Base-by-base conservation (phyloP, 2,888 invertebrate genomes). In the Amiota communis region DNA sequence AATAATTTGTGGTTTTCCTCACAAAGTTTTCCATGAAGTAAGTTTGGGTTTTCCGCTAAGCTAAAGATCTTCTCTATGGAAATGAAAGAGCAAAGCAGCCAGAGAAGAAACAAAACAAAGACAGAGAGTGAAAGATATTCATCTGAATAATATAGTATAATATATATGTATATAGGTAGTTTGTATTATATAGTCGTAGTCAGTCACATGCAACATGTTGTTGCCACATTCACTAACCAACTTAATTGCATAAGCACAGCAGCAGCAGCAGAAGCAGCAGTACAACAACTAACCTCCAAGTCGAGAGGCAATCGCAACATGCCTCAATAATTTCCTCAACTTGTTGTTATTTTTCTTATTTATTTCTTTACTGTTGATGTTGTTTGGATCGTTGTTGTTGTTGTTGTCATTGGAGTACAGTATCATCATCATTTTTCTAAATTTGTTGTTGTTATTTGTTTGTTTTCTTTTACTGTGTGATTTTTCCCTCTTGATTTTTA, bases 221-320 rank as follows among this genome's bases (percentile, higher is more conserved):
- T 77, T 83, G 79, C 82, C 79, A 78, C 83, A 83, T 77, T 77
- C 75, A 75, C 74, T 76, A 80, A 71, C 77, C 78, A 77, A 75
- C 72, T 74, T 83, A 86, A 86, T 83, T 83, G 79, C 86, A 83
- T 85, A 85, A 83, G 81, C 77, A 70, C 13, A n/a, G 23, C 1
- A 36, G n/a, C 48, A 48, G 51, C 64, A 46, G n/a, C 64, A 23
- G 12, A 0, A 23, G 53, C 15, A 53, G 15, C 71, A 63, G 23
- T 46, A n/a, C 17, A 57, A 15, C 10, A 59, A 59, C n/a, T 36
- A 36, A 12, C 48, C 13, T 11, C 61, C 20, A 15, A 51, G 51
- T 36, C 74, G 23, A 48, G 11, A 48, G 36, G 20, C 49, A 67
- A 49, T 76, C 73, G 67, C 75, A 72, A 70, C 84, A 84, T 83